Percentiles rank a stretch among this genome's conserved stretches.
Evolutionary conservation across 2,797 vertebrate genomes (phyloP).

Genomic region (Pipistrellus kuhlii): DNA sequence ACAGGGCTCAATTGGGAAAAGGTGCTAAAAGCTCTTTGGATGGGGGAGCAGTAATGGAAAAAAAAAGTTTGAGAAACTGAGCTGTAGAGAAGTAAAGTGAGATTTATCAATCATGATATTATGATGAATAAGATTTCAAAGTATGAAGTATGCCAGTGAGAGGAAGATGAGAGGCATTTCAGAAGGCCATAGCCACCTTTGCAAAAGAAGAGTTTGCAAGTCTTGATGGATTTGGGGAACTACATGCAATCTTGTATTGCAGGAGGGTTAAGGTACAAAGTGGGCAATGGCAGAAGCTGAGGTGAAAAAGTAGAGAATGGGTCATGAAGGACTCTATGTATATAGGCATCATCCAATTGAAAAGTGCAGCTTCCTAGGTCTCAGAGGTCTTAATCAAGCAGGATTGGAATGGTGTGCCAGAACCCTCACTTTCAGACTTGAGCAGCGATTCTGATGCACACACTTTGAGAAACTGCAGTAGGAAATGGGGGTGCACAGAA

Average conservation of each 20-base stretch:
- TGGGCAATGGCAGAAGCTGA: conserved; percentile 2
- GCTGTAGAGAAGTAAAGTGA: conserved; percentile 21
- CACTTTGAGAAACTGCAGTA: neutral
- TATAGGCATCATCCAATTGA: neutral
- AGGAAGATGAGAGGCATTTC: neutral
- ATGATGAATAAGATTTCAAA: neutral
- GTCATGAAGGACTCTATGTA: neutral
- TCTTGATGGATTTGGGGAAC: neutral
- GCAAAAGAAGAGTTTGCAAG: neutral
- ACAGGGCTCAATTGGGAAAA: neutral
- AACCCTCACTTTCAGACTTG: conserved; percentile 6
- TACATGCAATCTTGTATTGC: neutral
- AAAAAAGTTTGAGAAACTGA: conserved; percentile 12
- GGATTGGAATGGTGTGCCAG: neutral
- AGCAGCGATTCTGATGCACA: neutral
- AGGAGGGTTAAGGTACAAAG: neutral
- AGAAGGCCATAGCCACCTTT: neutral
- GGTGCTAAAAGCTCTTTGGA: conserved; percentile 14
- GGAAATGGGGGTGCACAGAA: conserved; percentile 1
- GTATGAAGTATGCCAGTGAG: neutral
- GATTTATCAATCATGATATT: neutral
- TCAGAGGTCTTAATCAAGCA: conserved; percentile 28
- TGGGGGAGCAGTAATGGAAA: neutral
- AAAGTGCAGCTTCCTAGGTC: neutral
- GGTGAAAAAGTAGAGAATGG: neutral